Base-by-base conservation (phyloP, 2,113 vertebrate genomes). In the Pelodiscus sinensis region DNA sequence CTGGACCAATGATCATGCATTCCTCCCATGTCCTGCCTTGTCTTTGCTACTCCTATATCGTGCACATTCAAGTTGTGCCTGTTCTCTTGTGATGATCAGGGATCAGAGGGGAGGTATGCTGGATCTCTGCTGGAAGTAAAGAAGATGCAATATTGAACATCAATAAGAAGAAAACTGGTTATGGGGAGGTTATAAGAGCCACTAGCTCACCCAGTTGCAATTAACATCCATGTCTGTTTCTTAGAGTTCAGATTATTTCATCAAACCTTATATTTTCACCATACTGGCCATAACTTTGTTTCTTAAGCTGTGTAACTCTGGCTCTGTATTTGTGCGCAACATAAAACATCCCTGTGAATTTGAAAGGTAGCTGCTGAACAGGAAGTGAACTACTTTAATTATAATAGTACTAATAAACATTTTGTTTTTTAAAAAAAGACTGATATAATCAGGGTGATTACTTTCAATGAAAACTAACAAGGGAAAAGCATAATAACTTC, bases 401-500 rank as follows among this genome's bases (percentile, higher is more conserved):
- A 6, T 14, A 62, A 62, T 29, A 62, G 73, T 44, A 27, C 65
- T 87, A 93, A 60, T 79, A 82, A n/a, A 79, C 73, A 62, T 62
- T 62, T n/a, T n/a, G n/a, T n/a, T n/a, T n/a, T n/a, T 62, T 79
- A 93, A 92, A 9, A 96, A 94, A 90, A 77, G 29, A 88, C 95
- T 96, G 77, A 88, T 88, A 58, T 84, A 82, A 58, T 50, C 9
- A 79, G 85, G 84, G 82, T 91, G 81, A 31, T 27, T 93, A 52
- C 89, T 91, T 18, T 14, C 91, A 35, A 85, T 58, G 60, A 21
- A 60, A 29, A 60, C 27, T 60, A 6, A 60, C 58, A 14, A 60
- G 57, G 57, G 57, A 10, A 58, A 58, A 58, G 10, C 57, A 29
- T 60, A 60, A 60, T 60, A 62, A 62, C 60, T 62, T 62, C 60